Base-by-base conservation (phyloP, 1,140 invertebrate genomes). In the Arctopsyche grandis region DNA sequence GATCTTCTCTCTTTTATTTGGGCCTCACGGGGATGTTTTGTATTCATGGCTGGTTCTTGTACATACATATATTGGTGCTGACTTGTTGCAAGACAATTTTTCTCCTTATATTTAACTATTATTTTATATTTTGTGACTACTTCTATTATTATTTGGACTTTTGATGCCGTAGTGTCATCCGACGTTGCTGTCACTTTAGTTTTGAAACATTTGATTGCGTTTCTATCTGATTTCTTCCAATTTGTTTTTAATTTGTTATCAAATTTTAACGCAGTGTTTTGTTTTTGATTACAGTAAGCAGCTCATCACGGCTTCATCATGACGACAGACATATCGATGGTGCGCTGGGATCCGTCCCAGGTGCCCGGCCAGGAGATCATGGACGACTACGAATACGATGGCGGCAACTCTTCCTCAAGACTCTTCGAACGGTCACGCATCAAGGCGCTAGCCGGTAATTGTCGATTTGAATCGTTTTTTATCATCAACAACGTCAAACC, bases 341-440 rank as follows among this genome's bases (percentile, higher is more conserved):
- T 96, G 87, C 94, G 96, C 85, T 97, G 95, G 96, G 96, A 98
- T 89, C 94, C 95, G 83, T 94, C 93, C 87, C 91, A 95, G 86
- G 91, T 91, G 85, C 91, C 91, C 81, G 90, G 86, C 77, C 92
- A 94, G 85, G 93, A 95, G 86, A 94, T 96, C 86, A 94, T 97
- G 86, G 96, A 97, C 84, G 96, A 98, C 86, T 97, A 98, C 89
- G 98, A 99, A 90, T 99, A 99, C 90, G 99, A 99, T 90, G 98
- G 98, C 84, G 98, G 98, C 85, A 99, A 99, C 88, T 98, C 97
- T 83, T 99, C 98, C 82, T 99, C 98, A 80, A 93, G 98, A 85
- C 93, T 99, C 66, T 99, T 99, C 91, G 98, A 99, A 91, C 92
- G 98, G 87, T 98, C 97, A 84, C 93, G 98, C 84, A 99, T 99